Conservation (phyloP, 1,140 invertebrate genomes). For the Rhagoletis pomonella region DNA sequence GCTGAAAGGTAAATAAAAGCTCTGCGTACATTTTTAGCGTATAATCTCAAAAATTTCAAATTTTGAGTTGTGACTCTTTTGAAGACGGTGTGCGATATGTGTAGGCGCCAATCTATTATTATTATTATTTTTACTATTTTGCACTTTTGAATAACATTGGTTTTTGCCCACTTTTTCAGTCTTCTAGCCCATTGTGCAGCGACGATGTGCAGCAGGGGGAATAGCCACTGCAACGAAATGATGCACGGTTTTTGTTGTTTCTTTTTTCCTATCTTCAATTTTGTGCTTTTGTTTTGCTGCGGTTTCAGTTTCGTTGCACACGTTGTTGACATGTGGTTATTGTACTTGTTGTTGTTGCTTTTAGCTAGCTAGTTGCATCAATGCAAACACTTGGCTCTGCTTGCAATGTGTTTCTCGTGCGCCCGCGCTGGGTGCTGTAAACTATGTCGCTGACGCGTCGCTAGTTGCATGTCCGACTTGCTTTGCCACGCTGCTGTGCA, state of each 20-base stretch:
- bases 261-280: background rate
- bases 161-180: too few species aligned
- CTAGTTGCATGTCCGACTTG: background rate
- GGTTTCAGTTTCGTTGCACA: slow-evolving; percentile 48
- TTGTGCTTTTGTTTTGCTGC: background rate
- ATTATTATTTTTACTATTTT: too few species aligned
- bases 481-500: slow-evolving; percentile 17
- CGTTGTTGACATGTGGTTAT: slow-evolving; percentile 36
- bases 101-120: too few species aligned
- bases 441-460: background rate
- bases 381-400: background rate
- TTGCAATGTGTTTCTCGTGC: background rate
- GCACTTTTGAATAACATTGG: too few species aligned
- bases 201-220: background rate
- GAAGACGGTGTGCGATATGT: too few species aligned
- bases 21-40: too few species aligned
- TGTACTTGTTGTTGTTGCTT: too few species aligned
- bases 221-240: background rate
- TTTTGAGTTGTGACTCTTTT: too few species aligned
- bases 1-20: too few species aligned
- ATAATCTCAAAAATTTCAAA: too few species aligned
- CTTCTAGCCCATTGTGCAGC: too few species aligned
- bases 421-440: background rate
- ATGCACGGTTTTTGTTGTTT: background rate
- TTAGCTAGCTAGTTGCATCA: background rate